Percentiles rank a stretch among this genome's conserved stretches.
Conservation (phyloP, 2,888 invertebrate species). For the Clepsis dumicolana region DNA sequence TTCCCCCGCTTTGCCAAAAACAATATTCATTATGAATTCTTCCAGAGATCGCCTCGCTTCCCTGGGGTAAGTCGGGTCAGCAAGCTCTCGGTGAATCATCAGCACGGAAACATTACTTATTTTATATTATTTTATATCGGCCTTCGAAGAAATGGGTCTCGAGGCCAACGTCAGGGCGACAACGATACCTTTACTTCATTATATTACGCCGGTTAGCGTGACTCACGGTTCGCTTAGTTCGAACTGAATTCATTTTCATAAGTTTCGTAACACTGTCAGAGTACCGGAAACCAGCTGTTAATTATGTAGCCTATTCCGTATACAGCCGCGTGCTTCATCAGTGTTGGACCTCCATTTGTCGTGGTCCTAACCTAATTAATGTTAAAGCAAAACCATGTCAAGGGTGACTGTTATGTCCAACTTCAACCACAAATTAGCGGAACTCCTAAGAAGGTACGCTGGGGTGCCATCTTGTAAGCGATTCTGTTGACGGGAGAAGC, state of each 20-base stretch:
- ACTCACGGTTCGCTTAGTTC: slow-evolving; percentile 43
- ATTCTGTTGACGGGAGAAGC: background rate
- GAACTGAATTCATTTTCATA: slow-evolving; percentile 44
- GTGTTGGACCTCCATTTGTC: background rate
- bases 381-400: slow-evolving; percentile 40
- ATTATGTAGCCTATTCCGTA: slow-evolving; percentile 28
- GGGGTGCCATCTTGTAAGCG: background rate
- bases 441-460: slow-evolving; percentile 7
- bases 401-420: slow-evolving; percentile 30
- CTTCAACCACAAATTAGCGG: slow-evolving; percentile 22
- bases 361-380: slow-evolving; percentile 23
- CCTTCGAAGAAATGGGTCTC: slow-evolving; percentile 11
- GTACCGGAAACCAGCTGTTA: slow-evolving; percentile 32
- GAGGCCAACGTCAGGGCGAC: slow-evolving; percentile 4
- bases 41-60: background rate
- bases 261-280: slow-evolving; percentile 43
- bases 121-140: slow-evolving; percentile 18
- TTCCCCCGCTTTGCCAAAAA: background rate
- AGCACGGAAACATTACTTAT: slow-evolving; percentile 14
- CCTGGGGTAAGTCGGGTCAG: background rate
- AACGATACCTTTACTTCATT: slow-evolving; percentile 7
- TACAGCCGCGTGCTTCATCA: slow-evolving; percentile 10
- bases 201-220: slow-evolving; percentile 33
- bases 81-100: slow-evolving; percentile 10
- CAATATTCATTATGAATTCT: slow-evolving; percentile 5